Percentiles rank a stretch among this genome's conserved stretches.
phyloP scores from a whole-genome alignment of 2,888 invertebrate species.

The Lasioglossum morio region DNA sequence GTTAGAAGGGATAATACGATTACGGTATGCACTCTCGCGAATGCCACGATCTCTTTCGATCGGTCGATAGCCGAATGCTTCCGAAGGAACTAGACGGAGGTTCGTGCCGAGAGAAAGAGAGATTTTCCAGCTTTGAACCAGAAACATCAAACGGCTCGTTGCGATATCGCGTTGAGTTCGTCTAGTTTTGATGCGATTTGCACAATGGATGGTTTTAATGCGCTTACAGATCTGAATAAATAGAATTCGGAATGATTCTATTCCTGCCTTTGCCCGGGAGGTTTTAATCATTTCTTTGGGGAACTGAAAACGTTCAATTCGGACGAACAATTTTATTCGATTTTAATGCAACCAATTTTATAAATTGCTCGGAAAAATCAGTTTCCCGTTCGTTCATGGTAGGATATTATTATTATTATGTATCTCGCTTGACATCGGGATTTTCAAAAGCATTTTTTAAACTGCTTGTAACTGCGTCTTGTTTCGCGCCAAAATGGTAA shows the following conservation, averaged over 20 bases:
- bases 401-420: no score
- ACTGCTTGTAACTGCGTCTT: no score
- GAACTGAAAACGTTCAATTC: not conserved
- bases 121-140: not conserved
- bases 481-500: no score
- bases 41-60: slow-evolving; percentile 42
- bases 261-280: not conserved
- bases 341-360: not conserved
- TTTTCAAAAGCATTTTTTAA: no score
- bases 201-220: slow-evolving; percentile 23
- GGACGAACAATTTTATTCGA: not conserved
- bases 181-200: slow-evolving; percentile 10
- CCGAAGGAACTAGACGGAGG: not conserved
- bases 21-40: slow-evolving; percentile 74
- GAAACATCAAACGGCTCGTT: slow-evolving; percentile 17
- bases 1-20: slow-evolving; percentile 68
- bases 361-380: no score
- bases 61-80: slow-evolving; percentile 47
- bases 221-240: not conserved
- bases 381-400: no score
- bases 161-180: not conserved
- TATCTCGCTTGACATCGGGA: no score
- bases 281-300: not conserved
- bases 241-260: not conserved
- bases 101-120: not conserved